These are phyloP conservation scores for Anguilla anguilla DNA, from an alignment of 2,797 vertebrate species.

Conservation along the genomic window DNA sequence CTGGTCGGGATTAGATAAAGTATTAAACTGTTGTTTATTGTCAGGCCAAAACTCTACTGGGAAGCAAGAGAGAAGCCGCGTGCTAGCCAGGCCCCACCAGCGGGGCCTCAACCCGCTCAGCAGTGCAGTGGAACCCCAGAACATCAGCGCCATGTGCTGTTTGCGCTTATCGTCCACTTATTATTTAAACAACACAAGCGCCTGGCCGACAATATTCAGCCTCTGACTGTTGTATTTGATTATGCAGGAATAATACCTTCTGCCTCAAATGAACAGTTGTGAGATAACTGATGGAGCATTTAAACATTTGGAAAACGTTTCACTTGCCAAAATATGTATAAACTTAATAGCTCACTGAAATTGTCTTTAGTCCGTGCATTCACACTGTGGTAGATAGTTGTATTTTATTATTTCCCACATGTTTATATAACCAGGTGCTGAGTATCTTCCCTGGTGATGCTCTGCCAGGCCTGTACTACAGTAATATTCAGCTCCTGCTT, in stretches of 20 bases:
- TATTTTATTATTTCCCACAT: too few species aligned
- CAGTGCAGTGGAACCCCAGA: constrained; percentile 74
- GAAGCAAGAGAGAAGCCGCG: constrained; percentile 82
- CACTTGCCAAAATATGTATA: neutral
- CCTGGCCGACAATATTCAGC: constrained; percentile 81
- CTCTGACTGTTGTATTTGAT: constrained; percentile 82
- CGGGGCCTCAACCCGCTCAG: constrained; percentile 87
- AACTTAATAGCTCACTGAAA: too few species aligned
- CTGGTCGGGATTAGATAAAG: constrained; percentile 98
- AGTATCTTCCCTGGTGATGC: too few species aligned
- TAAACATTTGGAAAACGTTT: constrained; percentile 42
- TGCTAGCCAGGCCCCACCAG: constrained; percentile 79
- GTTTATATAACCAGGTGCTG: too few species aligned
- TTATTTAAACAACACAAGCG: constrained; percentile 87
- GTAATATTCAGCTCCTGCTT: too few species aligned
- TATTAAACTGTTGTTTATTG: constrained; percentile 99
- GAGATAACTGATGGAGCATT: constrained; percentile 50
- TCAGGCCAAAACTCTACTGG: constrained; percentile 93
- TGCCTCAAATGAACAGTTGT: constrained; percentile 30
- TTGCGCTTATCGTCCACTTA: constrained; percentile 90
- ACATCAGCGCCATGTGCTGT: constrained; percentile 88
- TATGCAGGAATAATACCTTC: constrained; percentile 48
- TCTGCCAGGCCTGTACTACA: too few species aligned
- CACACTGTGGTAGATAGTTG: too few species aligned
- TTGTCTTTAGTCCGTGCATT: too few species aligned